Percentiles rank a stretch among this genome's conserved stretches.
Conservation (phyloP, 2,888 invertebrate species). For the Drosophila barbarae region DNA sequence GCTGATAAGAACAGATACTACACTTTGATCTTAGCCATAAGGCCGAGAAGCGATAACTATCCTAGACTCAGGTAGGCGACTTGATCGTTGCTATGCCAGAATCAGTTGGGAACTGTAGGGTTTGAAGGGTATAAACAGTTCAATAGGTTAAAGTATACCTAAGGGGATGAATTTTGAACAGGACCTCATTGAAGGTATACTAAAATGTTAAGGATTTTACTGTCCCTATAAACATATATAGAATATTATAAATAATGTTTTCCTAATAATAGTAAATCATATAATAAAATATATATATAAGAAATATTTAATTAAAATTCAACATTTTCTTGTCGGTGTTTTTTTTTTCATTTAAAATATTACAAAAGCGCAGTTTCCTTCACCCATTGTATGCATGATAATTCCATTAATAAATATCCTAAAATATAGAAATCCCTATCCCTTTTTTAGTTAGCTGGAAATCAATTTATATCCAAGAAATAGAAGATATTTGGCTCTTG, state of each 20-base stretch:
- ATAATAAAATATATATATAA: too few relatives aligned
- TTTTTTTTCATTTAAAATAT: background rate
- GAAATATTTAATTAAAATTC: too few relatives aligned
- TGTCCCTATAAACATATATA: background rate
- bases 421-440: too few relatives aligned
- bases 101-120: background rate
- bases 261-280: too few relatives aligned
- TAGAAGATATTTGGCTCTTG: background rate
- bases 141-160: background rate
- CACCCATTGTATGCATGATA: too few relatives aligned
- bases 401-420: too few relatives aligned
- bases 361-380: background rate
- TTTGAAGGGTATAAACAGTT: too few relatives aligned
- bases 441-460: background rate
- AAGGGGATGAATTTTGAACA: background rate
- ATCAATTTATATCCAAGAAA: too few relatives aligned
- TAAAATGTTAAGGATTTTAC: background rate
- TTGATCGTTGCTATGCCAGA: background rate
- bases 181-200: background rate
- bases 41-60: background rate
- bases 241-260: too few relatives aligned
- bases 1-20: constrained; percentile 49
- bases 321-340: too few relatives aligned
- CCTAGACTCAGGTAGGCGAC: background rate
- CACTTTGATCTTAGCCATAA: constrained; percentile 45